phyloP scores from a whole-genome alignment of 2,888 invertebrate species.

The Fissipunctia ypsillon region DNA sequence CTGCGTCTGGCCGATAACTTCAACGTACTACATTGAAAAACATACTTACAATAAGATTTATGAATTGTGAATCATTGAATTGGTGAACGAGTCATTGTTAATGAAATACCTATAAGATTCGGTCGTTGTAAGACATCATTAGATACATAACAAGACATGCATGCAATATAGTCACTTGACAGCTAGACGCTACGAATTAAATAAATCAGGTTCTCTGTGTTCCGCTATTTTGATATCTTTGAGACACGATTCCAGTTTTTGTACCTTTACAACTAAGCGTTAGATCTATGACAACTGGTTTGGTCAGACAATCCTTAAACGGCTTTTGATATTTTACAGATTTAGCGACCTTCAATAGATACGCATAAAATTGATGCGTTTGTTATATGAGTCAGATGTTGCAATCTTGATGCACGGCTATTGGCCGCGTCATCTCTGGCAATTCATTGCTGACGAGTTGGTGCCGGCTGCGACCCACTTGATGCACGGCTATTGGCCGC shows the following conservation, averaged over 20 bases:
- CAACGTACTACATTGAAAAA: not conserved
- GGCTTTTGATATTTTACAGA: not conserved
- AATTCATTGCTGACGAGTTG: not conserved
- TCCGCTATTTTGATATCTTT: constrained; percentile 28
- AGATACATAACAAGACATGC: not conserved
- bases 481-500: constrained; percentile 14
- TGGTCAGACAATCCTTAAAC: constrained; percentile 8
- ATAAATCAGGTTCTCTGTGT: constrained; percentile 20
- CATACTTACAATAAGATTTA: not conserved
- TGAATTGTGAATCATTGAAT: constrained; percentile 18
- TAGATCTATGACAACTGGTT: constrained; percentile 29
- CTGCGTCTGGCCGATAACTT: constrained; percentile 1
- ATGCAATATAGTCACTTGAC: not conserved
- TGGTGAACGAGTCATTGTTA: too few relatives aligned
- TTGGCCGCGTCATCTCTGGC: constrained; percentile 4
- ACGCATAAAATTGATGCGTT: constrained; percentile 3
- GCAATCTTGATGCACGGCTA: constrained; percentile 15
- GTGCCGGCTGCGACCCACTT: constrained; percentile 20
- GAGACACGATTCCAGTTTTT: constrained; percentile 27
- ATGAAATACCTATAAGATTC: too few relatives aligned
- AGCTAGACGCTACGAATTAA: not conserved
- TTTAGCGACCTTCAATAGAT: not conserved
- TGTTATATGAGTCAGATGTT: constrained; percentile 5
- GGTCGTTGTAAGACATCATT: not conserved
- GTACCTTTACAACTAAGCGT: constrained; percentile 3